phyloP scores from a whole-genome alignment of 2,797 vertebrate species.

The Neosilurus hyrtlii region DNA sequence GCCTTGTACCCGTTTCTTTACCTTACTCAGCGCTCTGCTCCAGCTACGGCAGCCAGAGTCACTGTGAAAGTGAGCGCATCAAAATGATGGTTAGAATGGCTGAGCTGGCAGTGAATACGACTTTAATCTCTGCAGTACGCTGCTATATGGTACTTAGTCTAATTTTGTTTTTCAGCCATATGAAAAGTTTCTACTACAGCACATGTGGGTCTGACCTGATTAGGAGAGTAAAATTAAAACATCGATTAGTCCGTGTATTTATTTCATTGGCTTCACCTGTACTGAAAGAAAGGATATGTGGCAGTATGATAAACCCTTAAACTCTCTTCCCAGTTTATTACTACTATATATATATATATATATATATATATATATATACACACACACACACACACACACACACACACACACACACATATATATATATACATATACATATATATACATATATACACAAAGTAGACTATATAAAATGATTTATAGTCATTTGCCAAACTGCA shows the following conservation, averaged over 20 bases:
- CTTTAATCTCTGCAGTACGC: constrained; percentile 7
- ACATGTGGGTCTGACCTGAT: constrained; percentile 1
- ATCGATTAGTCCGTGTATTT: no score
- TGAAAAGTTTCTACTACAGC: constrained; percentile 1
- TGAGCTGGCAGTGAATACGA: constrained; percentile 1
- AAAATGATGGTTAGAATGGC: constrained; percentile 8
- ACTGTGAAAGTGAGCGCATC: not conserved
- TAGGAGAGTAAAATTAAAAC: not conserved
- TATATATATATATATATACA: no score
- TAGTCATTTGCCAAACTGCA: no score
- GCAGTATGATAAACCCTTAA: not conserved
- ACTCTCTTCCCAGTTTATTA: not conserved
- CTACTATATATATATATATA: no score
- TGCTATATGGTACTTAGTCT: not conserved
- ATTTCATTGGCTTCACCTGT: not conserved
- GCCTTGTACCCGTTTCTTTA: not conserved
- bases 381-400: no score
- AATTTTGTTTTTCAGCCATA: constrained; percentile 1
- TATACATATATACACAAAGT: no score
- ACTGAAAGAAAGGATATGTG: not conserved
- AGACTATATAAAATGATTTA: no score
- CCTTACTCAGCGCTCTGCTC: constrained; percentile 35
- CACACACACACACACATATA: no score
- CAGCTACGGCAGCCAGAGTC: constrained; percentile 16
- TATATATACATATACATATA: no score